Percentiles rank a stretch among this genome's conserved stretches.
These are phyloP conservation scores for Metaphire vulgaris DNA, from an alignment of 1,140 invertebrate species.

Conservation along the genomic window DNA sequence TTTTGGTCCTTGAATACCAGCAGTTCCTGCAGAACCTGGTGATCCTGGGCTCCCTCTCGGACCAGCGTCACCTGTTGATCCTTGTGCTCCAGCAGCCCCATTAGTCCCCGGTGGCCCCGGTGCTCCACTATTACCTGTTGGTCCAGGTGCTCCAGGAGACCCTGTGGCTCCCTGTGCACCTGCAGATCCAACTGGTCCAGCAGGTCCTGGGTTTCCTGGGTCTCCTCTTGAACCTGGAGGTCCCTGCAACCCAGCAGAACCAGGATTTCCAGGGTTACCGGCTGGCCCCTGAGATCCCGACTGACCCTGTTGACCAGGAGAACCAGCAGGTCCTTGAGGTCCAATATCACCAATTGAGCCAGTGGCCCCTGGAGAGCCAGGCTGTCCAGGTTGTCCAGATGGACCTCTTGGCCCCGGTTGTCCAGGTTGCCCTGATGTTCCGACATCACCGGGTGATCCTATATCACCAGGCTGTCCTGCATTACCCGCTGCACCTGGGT, in stretches of 20 bases:
- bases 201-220: conserved; percentile 64
- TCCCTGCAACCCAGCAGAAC: conserved; percentile 21
- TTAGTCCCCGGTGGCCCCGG: conserved; percentile 1
- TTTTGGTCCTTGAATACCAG: conserved; percentile 3
- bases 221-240: conserved; percentile 34
- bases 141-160: conserved; percentile 34
- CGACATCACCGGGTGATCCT: conserved; percentile 24
- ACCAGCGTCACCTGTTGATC: conserved; percentile 22
- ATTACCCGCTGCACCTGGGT: conserved; percentile 22
- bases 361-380: conserved; percentile 22
- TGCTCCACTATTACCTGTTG: conserved; percentile 5
- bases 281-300: conserved; percentile 42
- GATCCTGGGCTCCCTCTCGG: conserved; percentile 29
- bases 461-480: conserved; percentile 15
- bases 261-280: conserved; percentile 23
- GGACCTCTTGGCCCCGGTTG: conserved; percentile 13
- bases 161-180: conserved; percentile 61
- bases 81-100: conserved; percentile 11
- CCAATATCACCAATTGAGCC: conserved; percentile 25
- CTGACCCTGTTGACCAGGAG: conserved; percentile 62
- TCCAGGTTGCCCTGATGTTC: conserved; percentile 25
- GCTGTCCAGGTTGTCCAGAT: conserved; percentile 22
- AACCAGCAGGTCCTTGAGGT: conserved; percentile 55
- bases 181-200: conserved; percentile 31
- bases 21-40: conserved; percentile 13